These are phyloP conservation scores for Leptobrachium ailaonicum DNA, from an alignment of 2,113 vertebrate species.

Conservation along the genomic window DNA sequence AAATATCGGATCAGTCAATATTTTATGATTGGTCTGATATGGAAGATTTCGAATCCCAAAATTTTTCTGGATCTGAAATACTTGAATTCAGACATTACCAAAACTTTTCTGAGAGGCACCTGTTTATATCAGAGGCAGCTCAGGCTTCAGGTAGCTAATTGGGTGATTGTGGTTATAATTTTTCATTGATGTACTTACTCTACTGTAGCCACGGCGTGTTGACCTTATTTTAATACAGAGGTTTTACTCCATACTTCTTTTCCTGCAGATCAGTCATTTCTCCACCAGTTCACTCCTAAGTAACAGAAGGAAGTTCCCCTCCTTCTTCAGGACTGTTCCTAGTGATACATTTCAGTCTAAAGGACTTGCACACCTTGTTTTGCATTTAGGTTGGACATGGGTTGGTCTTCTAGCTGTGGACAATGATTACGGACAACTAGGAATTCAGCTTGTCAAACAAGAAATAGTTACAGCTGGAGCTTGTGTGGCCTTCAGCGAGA, in stretches of 20 bases:
- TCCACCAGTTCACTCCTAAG: conserved; percentile 23
- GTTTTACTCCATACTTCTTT: not conserved
- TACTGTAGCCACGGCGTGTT: too few species aligned
- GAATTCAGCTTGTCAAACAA: conserved; percentile 9
- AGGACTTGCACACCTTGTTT: conserved; percentile 7
- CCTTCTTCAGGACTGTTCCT: conserved; percentile 36
- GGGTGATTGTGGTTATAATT: too few species aligned
- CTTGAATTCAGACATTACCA: too few species aligned
- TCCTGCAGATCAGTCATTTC: conserved; percentile 17
- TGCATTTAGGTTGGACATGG: conserved; percentile 21
- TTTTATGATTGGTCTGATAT: too few species aligned
- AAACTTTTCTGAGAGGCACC: too few species aligned
- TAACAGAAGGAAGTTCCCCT: conserved; percentile 10
- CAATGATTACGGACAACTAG: conserved; percentile 15
- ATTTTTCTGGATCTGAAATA: too few species aligned
- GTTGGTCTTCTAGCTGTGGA: not conserved
- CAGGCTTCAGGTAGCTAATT: too few species aligned
- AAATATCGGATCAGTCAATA: too few species aligned
- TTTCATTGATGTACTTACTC: too few species aligned
- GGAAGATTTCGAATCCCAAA: too few species aligned
- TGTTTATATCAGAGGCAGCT: too few species aligned
- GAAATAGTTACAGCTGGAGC: conserved; percentile 9
- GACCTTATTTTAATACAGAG: too few species aligned
- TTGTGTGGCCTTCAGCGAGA: conserved; percentile 12
- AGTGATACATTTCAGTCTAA: conserved; percentile 23